A percentile compares a stretch with the other conserved stretches of the same genome.
Conservation (phyloP, 2,113 vertebrate species). For the Carettochelys insculpta region DNA sequence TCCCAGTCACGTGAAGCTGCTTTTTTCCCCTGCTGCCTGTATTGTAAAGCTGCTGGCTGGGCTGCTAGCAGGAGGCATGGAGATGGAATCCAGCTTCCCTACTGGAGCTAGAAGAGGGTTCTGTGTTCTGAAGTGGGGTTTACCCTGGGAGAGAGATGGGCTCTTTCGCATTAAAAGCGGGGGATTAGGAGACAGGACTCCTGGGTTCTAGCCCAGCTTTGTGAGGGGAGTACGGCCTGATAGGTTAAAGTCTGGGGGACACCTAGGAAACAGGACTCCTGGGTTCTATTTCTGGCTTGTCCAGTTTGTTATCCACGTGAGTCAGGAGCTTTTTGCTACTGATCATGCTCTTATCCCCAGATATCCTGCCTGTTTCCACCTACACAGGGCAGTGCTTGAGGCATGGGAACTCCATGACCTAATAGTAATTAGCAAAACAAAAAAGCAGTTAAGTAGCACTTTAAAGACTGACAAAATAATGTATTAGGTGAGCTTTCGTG, state of each 20-base stretch:
- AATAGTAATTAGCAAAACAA: neutral
- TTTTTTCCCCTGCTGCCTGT: neutral
- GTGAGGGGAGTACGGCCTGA: no score
- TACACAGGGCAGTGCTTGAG: neutral
- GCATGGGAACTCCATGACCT: neutral
- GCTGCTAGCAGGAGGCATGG: neutral
- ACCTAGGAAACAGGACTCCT: neutral
- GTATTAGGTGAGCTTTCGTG: no score
- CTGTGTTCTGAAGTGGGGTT: neutral
- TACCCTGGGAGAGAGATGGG: neutral
- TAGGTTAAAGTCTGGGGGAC: neutral
- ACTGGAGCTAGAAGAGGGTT: neutral
- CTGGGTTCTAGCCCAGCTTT: neutral
- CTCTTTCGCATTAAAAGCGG: neutral
- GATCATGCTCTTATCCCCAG: neutral
- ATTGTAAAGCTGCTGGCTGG: neutral
- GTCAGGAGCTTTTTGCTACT: neutral
- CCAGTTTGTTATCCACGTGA: neutral
- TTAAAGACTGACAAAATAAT: no score
- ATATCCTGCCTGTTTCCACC: neutral
- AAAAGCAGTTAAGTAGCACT: no score
- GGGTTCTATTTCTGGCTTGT: neutral
- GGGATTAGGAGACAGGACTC: no score
- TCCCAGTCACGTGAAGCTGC: neutral
- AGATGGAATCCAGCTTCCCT: neutral